phyloP scores from a whole-genome alignment of 2,797 vertebrate genomes.

The Aotus griseimembra region DNA sequence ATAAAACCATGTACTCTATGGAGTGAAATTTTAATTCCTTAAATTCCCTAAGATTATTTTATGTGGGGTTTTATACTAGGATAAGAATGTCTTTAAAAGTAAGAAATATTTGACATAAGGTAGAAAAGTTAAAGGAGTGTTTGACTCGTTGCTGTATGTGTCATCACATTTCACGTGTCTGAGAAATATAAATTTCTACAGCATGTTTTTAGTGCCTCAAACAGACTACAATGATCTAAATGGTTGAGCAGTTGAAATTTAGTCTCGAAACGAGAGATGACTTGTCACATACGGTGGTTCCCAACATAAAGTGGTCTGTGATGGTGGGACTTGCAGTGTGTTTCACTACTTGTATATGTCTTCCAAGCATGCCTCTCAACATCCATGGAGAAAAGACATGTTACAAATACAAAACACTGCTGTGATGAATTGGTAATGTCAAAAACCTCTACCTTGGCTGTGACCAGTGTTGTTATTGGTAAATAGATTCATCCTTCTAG shows the following conservation, averaged over 20 bases:
- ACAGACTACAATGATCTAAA: not conserved
- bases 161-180: not conserved
- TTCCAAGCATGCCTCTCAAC: not conserved
- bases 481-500: not conserved
- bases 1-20: not conserved
- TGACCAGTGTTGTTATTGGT: not conserved
- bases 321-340: not conserved
- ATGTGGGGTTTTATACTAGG: not conserved
- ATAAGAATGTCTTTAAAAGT: not conserved
- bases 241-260: not conserved
- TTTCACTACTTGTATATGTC: not conserved
- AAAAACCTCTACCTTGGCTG: not conserved
- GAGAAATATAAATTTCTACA: not conserved
- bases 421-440: not conserved
- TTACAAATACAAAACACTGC: not conserved
- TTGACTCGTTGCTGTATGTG: not conserved
- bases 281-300: not conserved
- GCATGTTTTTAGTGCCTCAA: not conserved
- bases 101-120: not conserved
- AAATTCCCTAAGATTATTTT: not conserved
- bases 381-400: rapidly evolving
- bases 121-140: not conserved
- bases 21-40: not conserved
- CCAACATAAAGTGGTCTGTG: not conserved
- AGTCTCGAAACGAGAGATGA: not conserved